phyloP scores from a whole-genome alignment of 2,797 vertebrate species.

The Fistularia commersonii region DNA sequence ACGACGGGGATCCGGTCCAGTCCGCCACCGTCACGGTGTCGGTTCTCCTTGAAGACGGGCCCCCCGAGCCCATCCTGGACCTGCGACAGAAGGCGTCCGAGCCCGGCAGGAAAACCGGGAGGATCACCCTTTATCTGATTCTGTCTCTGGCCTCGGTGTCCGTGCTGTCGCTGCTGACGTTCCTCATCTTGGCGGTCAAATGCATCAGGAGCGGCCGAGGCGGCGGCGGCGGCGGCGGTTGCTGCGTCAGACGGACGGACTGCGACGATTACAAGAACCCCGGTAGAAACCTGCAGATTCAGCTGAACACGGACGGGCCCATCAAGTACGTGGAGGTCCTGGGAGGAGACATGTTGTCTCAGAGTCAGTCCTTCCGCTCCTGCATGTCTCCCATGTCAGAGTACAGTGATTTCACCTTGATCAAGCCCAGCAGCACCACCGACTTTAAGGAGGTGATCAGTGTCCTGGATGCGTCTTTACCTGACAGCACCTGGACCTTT shows the following conservation, averaged over 20 bases:
- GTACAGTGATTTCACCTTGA: conserved; percentile 70
- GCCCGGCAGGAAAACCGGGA: conserved; percentile 47
- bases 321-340: conserved; percentile 76
- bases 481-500: conserved; percentile 70
- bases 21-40: conserved; percentile 62
- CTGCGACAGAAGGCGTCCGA: conserved; percentile 42
- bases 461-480: conserved; percentile 65
- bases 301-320: conserved; percentile 70
- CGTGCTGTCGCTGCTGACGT: conserved; percentile 60
- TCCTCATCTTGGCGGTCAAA: conserved; percentile 64
- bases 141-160: conserved; percentile 65
- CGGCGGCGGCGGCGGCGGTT: conserved; percentile 49
- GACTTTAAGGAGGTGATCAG: conserved; percentile 70
- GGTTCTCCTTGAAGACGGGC: conserved; percentile 60
- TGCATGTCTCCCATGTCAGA: conserved; percentile 72
- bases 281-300: conserved; percentile 71
- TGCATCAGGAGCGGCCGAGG: conserved; percentile 55
- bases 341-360: conserved; percentile 71
- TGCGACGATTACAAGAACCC: conserved; percentile 66
- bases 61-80: conserved; percentile 58
- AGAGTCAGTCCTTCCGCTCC: conserved; percentile 74
- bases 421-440: conserved; percentile 70
- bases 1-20: conserved; percentile 63
- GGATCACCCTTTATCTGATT: conserved; percentile 64
- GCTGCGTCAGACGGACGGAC: conserved; percentile 51